A percentile compares a stretch with the other conserved stretches of the same genome.
Conservation (phyloP, 2,888 invertebrate genomes). For the Beris morrisii region DNA sequence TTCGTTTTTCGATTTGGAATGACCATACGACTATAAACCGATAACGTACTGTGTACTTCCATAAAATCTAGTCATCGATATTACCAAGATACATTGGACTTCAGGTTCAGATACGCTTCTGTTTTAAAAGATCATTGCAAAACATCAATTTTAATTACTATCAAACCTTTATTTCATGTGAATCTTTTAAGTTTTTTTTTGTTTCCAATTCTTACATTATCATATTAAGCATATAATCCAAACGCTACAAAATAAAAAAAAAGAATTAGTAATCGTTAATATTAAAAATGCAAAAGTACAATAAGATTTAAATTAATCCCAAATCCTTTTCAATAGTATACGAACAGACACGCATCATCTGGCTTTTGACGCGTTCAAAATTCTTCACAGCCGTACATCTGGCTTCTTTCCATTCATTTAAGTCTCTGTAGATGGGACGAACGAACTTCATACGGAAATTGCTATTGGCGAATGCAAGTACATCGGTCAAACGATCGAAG, state of each 20-base stretch:
- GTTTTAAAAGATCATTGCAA: too few species aligned
- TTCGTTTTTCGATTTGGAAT: too few species aligned
- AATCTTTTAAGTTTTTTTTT: not conserved
- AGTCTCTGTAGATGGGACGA: constrained; percentile 82
- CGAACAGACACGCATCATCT: constrained; percentile 84
- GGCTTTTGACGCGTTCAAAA: constrained; percentile 67
- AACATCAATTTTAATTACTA: too few species aligned
- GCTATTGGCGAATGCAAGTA: constrained; percentile 76
- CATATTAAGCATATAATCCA: not conserved
- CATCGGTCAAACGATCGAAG: constrained; percentile 65
- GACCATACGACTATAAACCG: too few species aligned
- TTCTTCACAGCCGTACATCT: constrained; percentile 70
- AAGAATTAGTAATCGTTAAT: not conserved
- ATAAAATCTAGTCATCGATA: too few species aligned
- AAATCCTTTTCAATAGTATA: constrained; percentile 76
- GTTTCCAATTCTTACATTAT: not conserved
- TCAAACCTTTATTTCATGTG: not conserved
- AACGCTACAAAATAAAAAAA: not conserved
- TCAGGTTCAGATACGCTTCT: too few species aligned
- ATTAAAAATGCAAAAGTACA: not conserved
- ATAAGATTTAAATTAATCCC: constrained; percentile 46
- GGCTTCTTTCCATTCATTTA: constrained; percentile 77
- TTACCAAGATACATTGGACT: too few species aligned
- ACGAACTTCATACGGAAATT: constrained; percentile 92
- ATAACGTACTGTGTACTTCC: too few species aligned